Percentiles rank a stretch among this genome's conserved stretches.
These are phyloP conservation scores for Ichneumoninae sp. DNA, from an alignment of 2,888 invertebrate species.

Conservation along the genomic window DNA sequence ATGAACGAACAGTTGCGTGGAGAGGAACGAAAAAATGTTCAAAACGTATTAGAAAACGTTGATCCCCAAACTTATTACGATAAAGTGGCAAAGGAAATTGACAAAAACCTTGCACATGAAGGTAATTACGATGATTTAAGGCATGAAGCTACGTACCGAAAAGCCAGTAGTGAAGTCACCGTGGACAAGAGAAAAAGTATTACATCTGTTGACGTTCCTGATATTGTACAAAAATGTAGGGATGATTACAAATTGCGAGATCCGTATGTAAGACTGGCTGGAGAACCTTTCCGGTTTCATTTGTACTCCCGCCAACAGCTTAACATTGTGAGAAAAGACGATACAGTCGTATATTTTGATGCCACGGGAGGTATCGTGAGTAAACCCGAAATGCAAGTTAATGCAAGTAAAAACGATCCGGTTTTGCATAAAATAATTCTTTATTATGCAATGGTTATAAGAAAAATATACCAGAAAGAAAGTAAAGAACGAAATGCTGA, in stretches of 20 bases:
- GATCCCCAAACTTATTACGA: not conserved
- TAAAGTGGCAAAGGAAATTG: not conserved
- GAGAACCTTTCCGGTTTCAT: slow-evolving; percentile 7
- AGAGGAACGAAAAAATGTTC: slow-evolving; percentile 4
- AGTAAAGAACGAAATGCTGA: not conserved
- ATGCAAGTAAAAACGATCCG: not conserved
- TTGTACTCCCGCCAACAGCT: not conserved
- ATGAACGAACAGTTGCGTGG: slow-evolving; percentile 6
- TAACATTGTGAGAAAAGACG: not conserved
- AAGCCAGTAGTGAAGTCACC: not conserved
- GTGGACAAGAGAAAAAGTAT: not conserved
- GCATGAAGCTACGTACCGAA: slow-evolving; percentile 8
- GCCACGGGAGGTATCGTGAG: not conserved
- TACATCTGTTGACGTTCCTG: not conserved
- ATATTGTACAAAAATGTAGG: slow-evolving; percentile 10
- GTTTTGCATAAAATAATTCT: not conserved
- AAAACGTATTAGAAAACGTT: not conserved
- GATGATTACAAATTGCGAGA: slow-evolving; percentile 1
- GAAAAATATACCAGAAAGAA: not conserved
- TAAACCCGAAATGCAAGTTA: slow-evolving; percentile 6
- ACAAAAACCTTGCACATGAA: not conserved
- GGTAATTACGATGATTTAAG: not conserved
- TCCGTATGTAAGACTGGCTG: not conserved
- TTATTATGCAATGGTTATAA: slow-evolving; percentile 10
- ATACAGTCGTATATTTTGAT: not conserved